Evolutionary conservation across 92 coral and sea anemone genomes (phyloP), one percentile per base, ranked within the genome.

Genomic region (Parazoanthus atlanticus): DNA sequence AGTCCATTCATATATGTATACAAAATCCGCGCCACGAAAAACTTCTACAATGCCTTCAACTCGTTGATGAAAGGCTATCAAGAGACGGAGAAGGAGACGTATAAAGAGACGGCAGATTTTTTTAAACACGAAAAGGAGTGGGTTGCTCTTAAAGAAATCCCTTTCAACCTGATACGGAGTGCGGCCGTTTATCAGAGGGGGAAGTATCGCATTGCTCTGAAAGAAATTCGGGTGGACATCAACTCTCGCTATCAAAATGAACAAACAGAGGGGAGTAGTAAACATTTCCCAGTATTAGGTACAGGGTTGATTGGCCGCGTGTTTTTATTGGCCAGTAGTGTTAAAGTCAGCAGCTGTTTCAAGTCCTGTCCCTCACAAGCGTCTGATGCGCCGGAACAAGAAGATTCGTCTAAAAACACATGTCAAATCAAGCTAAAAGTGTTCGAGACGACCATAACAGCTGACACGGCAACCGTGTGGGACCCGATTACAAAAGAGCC

Each of bases 71-170:
- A 74, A 5, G 78, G 78, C 78, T 74, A 74, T 33, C 46, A 33
- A 74, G 41, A 74, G 8, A 74, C 78, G 2, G 32, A 33, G 11
- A 17, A 74, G 21, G n/a, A 9, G 30, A 23, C 8, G 78, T 74
- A 33, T 8, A 17, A 74, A 23, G 78, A 74, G 8, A 17, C 46
- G 8, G 81, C 81, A 41, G 64, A n/a, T 11, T 43, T 78, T 28
- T 78, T 78, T 78, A 43, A 47, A 40, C 81, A 78, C 30, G 81
- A 78, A 41, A 25, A 40, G 13, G 81, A 78, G 32, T 78, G 81
- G 81, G 81, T 78, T 19, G 64, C 81, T 11, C 61, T 29, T 26
- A 41, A 78, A 41, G 64, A 38, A 9, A 47, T 78, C 29, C 32
- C 64, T 38, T 21, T 19, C 30, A 12, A 78, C 8, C 56, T 40